phyloP scores from a whole-genome alignment of 2,797 vertebrate genomes.

The Parauchenoglanis punctatus region DNA sequence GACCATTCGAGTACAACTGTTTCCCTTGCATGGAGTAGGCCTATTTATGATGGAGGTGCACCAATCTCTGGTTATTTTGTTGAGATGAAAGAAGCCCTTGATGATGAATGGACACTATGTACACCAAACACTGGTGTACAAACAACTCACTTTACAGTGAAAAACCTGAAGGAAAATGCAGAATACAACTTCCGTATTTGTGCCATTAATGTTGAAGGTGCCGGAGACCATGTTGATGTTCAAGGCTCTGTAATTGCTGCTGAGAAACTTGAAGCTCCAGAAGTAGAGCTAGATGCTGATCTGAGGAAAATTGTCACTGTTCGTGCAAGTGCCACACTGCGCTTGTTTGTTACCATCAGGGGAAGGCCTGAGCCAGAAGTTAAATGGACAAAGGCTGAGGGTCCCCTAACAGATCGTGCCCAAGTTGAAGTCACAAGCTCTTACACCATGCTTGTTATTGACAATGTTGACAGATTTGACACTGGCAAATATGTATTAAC shows the following conservation, averaged over 20 bases:
- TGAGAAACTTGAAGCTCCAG: constrained; percentile 95
- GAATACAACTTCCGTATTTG: constrained; percentile 97
- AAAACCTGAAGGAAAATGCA: constrained; percentile 91
- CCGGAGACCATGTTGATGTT: constrained; percentile 93
- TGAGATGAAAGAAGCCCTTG: constrained; percentile 84
- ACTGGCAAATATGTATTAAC: constrained; percentile 94
- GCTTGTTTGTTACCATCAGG: constrained; percentile 93
- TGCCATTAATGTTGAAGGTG: constrained; percentile 94
- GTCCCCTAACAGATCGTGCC: constrained; percentile 91
- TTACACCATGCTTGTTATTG: constrained; percentile 94
- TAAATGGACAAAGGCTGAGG: constrained; percentile 94
- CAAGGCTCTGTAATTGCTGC: constrained; percentile 87
- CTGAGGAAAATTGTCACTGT: constrained; percentile 96
- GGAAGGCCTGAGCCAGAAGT: constrained; percentile 95
- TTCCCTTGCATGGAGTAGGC: constrained; percentile 92
- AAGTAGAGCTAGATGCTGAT: constrained; percentile 93
- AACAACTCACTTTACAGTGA: constrained; percentile 86
- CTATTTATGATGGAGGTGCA: constrained; percentile 97
- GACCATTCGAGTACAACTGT: constrained; percentile 92
- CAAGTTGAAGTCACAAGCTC: constrained; percentile 90
- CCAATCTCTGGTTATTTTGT: constrained; percentile 97
- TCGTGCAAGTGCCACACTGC: constrained; percentile 89
- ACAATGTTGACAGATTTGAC: constrained; percentile 95
- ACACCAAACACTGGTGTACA: constrained; percentile 91
- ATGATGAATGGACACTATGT: constrained; percentile 93